A percentile compares a stretch with the other conserved stretches of the same genome.
phyloP scores from a whole-genome alignment of 2,888 invertebrate species.

The Taphrorychus bicolor region DNA sequence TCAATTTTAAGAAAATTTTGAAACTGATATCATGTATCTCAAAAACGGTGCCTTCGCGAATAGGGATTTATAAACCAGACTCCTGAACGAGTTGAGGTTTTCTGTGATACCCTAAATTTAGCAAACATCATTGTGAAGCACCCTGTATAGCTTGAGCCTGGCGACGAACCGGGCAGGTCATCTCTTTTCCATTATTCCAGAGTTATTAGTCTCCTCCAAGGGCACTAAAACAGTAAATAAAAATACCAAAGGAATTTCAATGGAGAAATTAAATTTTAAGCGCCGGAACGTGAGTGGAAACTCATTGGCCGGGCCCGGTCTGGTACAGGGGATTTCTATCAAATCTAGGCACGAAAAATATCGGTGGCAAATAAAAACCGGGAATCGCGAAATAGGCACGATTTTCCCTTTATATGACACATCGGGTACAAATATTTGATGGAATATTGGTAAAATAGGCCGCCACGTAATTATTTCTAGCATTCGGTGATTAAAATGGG shows the following conservation, averaged over 20 bases:
- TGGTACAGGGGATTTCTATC: constrained; percentile 2
- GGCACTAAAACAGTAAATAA: background rate
- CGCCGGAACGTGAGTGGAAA: constrained; percentile 1
- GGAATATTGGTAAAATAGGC: constrained; percentile 3
- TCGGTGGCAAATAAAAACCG: constrained; percentile 1
- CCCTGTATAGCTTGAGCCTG: background rate
- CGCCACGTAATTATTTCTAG: too few relatives aligned
- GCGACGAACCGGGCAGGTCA: too few relatives aligned
- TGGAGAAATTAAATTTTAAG: constrained; percentile 7
- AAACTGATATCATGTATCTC: too few relatives aligned
- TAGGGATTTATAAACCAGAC: too few relatives aligned
- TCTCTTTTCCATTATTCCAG: too few relatives aligned
- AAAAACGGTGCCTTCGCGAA: too few relatives aligned
- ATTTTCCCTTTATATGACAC: too few relatives aligned
- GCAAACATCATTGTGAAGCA: too few relatives aligned
- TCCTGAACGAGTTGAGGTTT: too few relatives aligned
- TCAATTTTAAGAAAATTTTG: too few relatives aligned
- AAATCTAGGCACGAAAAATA: constrained; percentile 8
- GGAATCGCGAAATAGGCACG: constrained; percentile 2
- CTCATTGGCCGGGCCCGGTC: background rate
- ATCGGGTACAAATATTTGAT: background rate
- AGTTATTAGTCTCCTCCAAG: background rate
- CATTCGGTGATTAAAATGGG: too few relatives aligned
- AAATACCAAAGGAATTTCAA: background rate
- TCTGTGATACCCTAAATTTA: too few relatives aligned